Conservation (phyloP, 2,113 vertebrate genomes). For the Pseudois nayaur region DNA sequence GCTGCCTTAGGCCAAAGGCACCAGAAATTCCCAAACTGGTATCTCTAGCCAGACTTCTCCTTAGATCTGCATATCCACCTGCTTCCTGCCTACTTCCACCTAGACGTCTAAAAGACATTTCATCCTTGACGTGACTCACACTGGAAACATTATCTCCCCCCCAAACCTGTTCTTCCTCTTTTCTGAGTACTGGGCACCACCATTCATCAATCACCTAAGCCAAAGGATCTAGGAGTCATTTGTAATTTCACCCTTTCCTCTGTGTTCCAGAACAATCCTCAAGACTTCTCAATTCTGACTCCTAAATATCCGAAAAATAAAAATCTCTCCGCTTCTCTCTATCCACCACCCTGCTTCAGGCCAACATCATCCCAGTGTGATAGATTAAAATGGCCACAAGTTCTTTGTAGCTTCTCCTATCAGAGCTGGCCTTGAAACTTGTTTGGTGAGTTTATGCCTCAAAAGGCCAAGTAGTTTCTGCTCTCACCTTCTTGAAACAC, state of each 20-base stretch:
- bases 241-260: conserved; percentile 3
- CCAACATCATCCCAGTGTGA: background rate
- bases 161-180: conserved; percentile 58
- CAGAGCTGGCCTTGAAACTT: background rate
- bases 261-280: background rate
- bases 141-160: conserved; percentile 2
- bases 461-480: background rate
- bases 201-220: background rate
- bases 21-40: conserved; percentile 8
- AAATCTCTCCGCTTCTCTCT: background rate
- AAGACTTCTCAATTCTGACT: background rate
- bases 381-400: background rate
- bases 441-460: background rate
- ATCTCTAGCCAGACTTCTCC: background rate
- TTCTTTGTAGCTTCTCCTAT: background rate
- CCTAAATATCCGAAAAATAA: background rate
- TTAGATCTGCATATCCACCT: background rate
- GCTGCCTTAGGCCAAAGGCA: background rate
- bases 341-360: background rate
- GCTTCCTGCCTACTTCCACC: background rate
- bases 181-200: conserved; percentile 1
- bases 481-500: background rate
- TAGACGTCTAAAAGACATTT: background rate
- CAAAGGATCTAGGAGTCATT: background rate
- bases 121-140: conserved; percentile 42